A percentile compares a stretch with the other conserved stretches of the same genome.
These are phyloP conservation scores for Dromius quadrimaculatus DNA, from an alignment of 2,888 invertebrate species.

Conservation along the genomic window DNA sequence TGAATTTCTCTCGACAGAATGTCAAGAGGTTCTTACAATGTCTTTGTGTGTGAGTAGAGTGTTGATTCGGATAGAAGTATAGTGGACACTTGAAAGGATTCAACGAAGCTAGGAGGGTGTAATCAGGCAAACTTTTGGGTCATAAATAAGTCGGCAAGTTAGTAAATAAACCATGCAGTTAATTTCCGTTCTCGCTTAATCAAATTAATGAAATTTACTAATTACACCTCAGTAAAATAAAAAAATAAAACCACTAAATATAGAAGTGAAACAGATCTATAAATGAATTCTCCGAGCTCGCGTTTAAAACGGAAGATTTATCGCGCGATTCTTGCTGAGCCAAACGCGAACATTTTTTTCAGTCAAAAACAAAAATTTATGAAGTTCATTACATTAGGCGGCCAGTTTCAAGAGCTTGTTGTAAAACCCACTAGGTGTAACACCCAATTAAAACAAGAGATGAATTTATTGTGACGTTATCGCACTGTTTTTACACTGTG, in stretches of 20 bases:
- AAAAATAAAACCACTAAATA: slow-evolving; percentile 12
- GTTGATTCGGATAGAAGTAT: too few relatives aligned
- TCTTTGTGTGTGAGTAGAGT: too few relatives aligned
- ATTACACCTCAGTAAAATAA: slow-evolving; percentile 6
- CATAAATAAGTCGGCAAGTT: too few relatives aligned
- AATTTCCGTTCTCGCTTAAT: slow-evolving; percentile 15
- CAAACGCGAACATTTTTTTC: slow-evolving; percentile 59
- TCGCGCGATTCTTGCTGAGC: slow-evolving; percentile 59
- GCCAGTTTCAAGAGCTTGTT: slow-evolving; percentile 38
- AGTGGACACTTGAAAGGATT: too few relatives aligned
- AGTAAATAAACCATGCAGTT: too few relatives aligned
- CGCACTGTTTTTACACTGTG: neutral
- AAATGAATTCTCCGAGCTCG: slow-evolving; percentile 1
- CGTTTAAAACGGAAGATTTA: slow-evolving; percentile 55
- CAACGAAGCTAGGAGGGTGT: too few relatives aligned
- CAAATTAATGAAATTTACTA: slow-evolving; percentile 33
- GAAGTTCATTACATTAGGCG: slow-evolving; percentile 60
- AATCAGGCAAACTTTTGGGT: too few relatives aligned
- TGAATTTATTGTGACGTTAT: slow-evolving; percentile 14
- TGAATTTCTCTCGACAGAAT: too few relatives aligned
- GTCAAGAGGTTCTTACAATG: too few relatives aligned
- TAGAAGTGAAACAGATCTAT: neutral
- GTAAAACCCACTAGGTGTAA: slow-evolving; percentile 30
- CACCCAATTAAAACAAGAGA: slow-evolving; percentile 38
- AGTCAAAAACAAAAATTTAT: slow-evolving; percentile 61